Conservation (phyloP, 2,797 vertebrate genomes). For the Schizopygopsis malacanthus region DNA sequence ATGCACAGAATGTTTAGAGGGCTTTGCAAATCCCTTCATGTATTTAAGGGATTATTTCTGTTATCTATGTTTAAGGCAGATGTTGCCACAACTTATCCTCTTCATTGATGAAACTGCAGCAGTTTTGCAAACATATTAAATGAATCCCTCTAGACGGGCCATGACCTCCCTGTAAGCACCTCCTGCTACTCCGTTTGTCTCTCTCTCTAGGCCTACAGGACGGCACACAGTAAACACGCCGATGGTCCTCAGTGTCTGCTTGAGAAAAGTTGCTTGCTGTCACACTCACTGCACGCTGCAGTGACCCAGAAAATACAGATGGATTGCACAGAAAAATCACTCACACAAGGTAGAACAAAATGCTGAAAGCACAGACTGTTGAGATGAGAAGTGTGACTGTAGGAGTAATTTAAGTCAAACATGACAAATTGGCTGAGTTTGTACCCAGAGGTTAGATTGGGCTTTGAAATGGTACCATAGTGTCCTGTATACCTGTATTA, state of each 20-base stretch:
- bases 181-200: conserved; percentile 10
- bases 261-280: conserved; percentile 5
- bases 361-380: conserved; percentile 50
- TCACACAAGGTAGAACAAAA: conserved; percentile 15
- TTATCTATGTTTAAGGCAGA: conserved; percentile 8
- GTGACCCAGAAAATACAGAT: conserved; percentile 41
- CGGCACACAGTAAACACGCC: background rate
- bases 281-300: conserved; percentile 4
- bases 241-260: conserved; percentile 8
- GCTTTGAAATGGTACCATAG: background rate
- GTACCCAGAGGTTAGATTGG: conserved; percentile 8
- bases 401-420: conserved; percentile 35
- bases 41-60: conserved; percentile 34
- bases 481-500: background rate
- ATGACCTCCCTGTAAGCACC: background rate
- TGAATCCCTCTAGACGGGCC: conserved; percentile 15
- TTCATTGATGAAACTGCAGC: conserved; percentile 7
- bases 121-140: conserved; percentile 35
- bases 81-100: background rate
- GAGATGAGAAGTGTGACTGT: conserved; percentile 39
- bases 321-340: conserved; percentile 33
- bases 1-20: background rate
- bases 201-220: background rate
- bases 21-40: conserved; percentile 3
- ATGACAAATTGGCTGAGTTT: conserved; percentile 34